Evolutionary conservation across 2,797 vertebrate species (phyloP), one percentile per base, ranked within the genome.

Genomic region (Trematomus bernacchii): DNA sequence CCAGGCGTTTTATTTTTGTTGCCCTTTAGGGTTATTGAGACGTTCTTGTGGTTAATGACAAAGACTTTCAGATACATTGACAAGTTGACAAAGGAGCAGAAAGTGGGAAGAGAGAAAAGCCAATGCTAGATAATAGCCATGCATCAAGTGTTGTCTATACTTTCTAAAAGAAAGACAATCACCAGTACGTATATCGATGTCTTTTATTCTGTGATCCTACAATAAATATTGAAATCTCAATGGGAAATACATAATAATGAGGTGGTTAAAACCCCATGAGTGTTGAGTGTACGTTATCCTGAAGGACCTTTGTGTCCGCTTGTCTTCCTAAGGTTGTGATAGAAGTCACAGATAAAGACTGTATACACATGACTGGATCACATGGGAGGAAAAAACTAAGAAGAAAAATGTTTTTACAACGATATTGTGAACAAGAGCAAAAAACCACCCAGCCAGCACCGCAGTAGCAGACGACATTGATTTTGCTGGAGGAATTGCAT

Each of bases 401-500:
- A 58, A 60, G 44, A 59, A 43, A 76, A 83, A 77, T 60, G 47
- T 79, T 83, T 77, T 73, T 66, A 74, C 53, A 70, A 55, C 58
- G 57, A 75, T 73, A 58, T 69, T 52, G 60, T 58, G 71, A 87
- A 72, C 40, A 57, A 66, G 67, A 65, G 66, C 40, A n/a, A 73
- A 63, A 63, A 75, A 71, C 79, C 33, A 21, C 71, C 79, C 19
- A 52, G 62, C 70, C 60, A 61, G 82, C 79, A n/a, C 76, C 66
- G 74, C 82, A 55, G 88, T 75, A 88, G 89, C 92, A 92, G 90
- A 93, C 85, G 83, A 84, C 93, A 94, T 94, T 93, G 93, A 95
- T 95, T 94, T 93, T 81, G 84, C 84, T 82, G 79, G 86, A 89
- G 89, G 89, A 92, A 93, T 94, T 93, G 85, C 92, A 90, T 95